Evolutionary conservation across 2,888 invertebrate species (phyloP).

Genomic region (Cantharis flavilabris): DNA sequence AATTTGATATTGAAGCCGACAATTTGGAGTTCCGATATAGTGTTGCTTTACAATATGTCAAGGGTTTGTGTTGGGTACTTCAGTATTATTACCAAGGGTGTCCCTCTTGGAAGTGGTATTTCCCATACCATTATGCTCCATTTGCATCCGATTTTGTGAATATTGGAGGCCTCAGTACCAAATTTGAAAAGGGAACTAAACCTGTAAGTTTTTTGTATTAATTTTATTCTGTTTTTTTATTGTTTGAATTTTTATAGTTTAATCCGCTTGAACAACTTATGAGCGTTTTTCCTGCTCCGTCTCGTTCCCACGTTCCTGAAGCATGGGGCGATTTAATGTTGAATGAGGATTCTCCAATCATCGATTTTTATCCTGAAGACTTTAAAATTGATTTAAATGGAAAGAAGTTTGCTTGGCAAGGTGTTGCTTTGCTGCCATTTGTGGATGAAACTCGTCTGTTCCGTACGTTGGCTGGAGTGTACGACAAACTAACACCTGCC

Average conservation of each 20-base stretch:
- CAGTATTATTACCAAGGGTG: conserved; percentile 99
- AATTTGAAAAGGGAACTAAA: conserved; percentile 85
- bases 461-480: conserved; percentile 80
- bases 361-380: conserved; percentile 98
- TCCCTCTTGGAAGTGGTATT: conserved; percentile 99
- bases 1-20: conserved; percentile 79
- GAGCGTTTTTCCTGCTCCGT: conserved; percentile 99
- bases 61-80: conserved; percentile 97
- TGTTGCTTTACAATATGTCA: conserved; percentile 92
- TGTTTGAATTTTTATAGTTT: conserved; percentile 65
- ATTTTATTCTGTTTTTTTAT: neutral
- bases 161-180: conserved; percentile 81
- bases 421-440: conserved; percentile 96
- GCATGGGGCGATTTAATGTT: conserved; percentile 95
- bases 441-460: conserved; percentile 92
- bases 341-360: conserved; percentile 89
- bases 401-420: conserved; percentile 99
- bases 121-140: conserved; percentile 99
- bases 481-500: conserved; percentile 76
- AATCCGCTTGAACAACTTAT: conserved; percentile 97
- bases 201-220: conserved; percentile 68
- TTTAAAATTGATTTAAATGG: conserved; percentile 98
- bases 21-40: conserved; percentile 86
- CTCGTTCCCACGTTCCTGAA: conserved; percentile 88
- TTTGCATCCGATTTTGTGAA: conserved; percentile 98